phyloP scores from a whole-genome alignment of 2,113 vertebrate species.

The Calyptomena viridis region DNA sequence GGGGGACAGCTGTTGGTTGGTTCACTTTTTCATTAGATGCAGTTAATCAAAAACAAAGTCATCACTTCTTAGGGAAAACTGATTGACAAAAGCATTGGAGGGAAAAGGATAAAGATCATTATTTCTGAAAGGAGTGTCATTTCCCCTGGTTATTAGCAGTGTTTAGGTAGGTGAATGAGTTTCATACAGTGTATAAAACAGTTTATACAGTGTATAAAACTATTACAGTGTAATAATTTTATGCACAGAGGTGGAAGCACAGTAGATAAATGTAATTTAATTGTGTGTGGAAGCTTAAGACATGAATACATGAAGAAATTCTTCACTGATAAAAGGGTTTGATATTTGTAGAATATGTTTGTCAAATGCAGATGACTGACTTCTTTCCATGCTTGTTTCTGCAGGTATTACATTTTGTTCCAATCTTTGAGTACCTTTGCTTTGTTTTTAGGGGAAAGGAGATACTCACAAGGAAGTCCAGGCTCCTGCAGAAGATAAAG shows the following conservation, averaged over 20 bases:
- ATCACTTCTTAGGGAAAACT: not conserved
- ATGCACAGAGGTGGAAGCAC: not conserved
- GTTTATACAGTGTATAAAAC: not conserved
- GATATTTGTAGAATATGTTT: not conserved
- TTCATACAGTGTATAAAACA: not conserved
- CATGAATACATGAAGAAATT: not conserved
- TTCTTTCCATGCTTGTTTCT: not conserved
- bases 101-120: not conserved
- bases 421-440: not conserved
- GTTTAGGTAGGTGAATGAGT: not conserved
- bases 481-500: not conserved
- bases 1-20: not conserved
- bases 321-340: not conserved
- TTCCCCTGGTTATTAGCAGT: not conserved
- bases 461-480: not conserved
- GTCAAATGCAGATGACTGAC: not conserved
- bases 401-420: not conserved
- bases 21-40: not conserved
- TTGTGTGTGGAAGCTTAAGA: not conserved
- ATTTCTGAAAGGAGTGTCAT: not conserved
- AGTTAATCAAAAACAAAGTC: not conserved
- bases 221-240: not conserved
- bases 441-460: slow-evolving; percentile 46
- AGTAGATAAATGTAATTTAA: not conserved
- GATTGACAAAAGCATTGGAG: not conserved